Base-by-base conservation (phyloP, 2,888 invertebrate genomes). In the Cryptosula pallasiana region DNA sequence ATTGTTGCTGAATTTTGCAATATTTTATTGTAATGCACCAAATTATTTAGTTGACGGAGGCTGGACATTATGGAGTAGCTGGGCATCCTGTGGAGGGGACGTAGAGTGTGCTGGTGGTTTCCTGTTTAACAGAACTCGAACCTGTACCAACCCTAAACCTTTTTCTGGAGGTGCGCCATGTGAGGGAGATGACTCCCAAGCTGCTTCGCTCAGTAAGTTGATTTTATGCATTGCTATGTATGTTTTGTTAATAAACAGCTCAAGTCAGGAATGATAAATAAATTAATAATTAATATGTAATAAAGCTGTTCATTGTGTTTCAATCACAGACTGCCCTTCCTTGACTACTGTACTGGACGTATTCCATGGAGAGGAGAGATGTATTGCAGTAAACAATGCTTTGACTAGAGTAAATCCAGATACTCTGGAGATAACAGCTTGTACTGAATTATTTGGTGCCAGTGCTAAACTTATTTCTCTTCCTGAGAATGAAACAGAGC, bases 41-140 rank as follows among this genome's bases (percentile, higher is more conserved):
- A n/a, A n/a, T n/a, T n/a, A n/a, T n/a, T n/a, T n/a, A 55, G 55
- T 55, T 55, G 55, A 55, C 25, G 55, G 55, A 16, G 55, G 55
- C 16, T 55, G 55, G 55, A n/a, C 16, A 3, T n/a, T 55, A n/a
- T 55, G 55, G 55, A n/a, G 55, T 55, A 23, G 25, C 55, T 55
- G 55, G 55, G 55, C 55, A 16, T 5, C 5, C 25, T 55, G 55
- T 55, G n/a, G n/a, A n/a, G n/a, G n/a, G n/a, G 25, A 55, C 55
- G 16, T 25, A 5, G 55, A 3, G 3, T 55, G 55, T 23, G 5
- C 55, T 16, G 55, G 25, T 55, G 25, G 23, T 55, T 5, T n/a
- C 3, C 55, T 55, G 23, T 55, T 23, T n/a, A 55, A 3, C 9
- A 5, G 55, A 55, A 55, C 13, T 23, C 16, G 55, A 55, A 55